Evolutionary conservation across 2,113 vertebrate species (phyloP), one percentile per base, ranked within the genome.

Genomic region (Myrmecobius fasciatus): DNA sequence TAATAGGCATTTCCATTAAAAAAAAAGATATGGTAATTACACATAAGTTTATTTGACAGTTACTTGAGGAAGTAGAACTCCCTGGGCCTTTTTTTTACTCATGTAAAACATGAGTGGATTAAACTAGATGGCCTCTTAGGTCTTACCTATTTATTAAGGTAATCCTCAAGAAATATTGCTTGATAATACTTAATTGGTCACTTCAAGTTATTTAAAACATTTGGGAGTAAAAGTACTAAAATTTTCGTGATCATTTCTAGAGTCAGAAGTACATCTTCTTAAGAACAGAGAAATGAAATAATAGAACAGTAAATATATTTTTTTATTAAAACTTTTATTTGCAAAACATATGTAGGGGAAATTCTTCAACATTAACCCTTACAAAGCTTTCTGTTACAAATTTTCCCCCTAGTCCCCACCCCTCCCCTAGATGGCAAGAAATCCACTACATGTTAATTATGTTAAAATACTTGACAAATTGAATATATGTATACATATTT

Each of bases 31-130:
- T 83, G 20, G 20, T 36, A 83, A 83, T 22, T 43, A 75, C 12
- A 75, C 36, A n/a, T n/a, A 83, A 83, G 36, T 83, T n/a, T 75
- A 98, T 94, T 96, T 97, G 97, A 97, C 96, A 91, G 96, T 95
- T 97, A 92, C 89, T 94, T 96, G 97, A 97, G 97, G 94, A 96
- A 97, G 97, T 97, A 92, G 97, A 92, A 97, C 94, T 97, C 97
- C 94, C 92, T 89, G 96, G 95, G 95, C 94, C 91, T 97, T 97
- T 91, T 90, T 53, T 95, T 97, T 97, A 92, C 48, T 97, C 43
- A 56, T 46, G 36, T 92, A 75, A 75, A 75, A 75, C 12, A 12
- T 60, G 12, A 75, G 12, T 83, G 56, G 6, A 12, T 3, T 67
- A 31, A 67, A 67, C 3, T 17, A 67, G 31, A 36, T 22, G 36